phyloP scores from a whole-genome alignment of 35 echinoderm and acorn worm species.

The Heliocidaris erythrogramma region DNA sequence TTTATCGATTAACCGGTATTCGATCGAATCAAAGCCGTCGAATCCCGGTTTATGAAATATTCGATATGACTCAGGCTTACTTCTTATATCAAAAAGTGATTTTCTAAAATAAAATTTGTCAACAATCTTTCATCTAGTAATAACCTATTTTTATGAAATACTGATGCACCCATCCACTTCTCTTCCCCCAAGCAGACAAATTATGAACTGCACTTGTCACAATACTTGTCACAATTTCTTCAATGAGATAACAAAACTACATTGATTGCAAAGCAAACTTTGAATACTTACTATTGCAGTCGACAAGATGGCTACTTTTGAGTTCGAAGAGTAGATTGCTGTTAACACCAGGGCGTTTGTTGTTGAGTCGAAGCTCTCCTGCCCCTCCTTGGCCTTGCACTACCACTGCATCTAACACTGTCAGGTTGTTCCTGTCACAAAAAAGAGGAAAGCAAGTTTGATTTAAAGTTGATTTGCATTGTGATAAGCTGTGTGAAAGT shows the following conservation, averaged over 20 bases:
- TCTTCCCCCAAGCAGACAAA: no score
- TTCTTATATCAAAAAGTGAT: no score
- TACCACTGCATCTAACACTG: slow-evolving; percentile 87
- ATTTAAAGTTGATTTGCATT: neutral
- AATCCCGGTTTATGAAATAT: no score
- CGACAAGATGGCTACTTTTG: slow-evolving; percentile 89
- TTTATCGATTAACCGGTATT: no score
- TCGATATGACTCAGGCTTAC: no score
- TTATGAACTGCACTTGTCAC: no score
- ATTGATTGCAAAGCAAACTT: neutral
- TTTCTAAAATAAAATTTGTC: no score
- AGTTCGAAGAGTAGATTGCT: slow-evolving; percentile 96
- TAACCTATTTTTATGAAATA: no score
- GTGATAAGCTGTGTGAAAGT: neutral
- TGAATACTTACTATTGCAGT: slow-evolving; percentile 94
- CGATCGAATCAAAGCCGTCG: no score
- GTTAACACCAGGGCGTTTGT: slow-evolving; percentile 75
- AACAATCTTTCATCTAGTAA: no score
- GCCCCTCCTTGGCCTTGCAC: slow-evolving; percentile 84
- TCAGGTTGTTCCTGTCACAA: slow-evolving; percentile 89
- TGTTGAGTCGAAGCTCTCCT: slow-evolving; percentile 87
- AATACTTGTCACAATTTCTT: neutral
- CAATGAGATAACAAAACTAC: neutral
- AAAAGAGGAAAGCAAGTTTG: neutral
- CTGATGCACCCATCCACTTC: no score